A percentile compares a stretch with the other conserved stretches of the same genome.
phyloP scores from a whole-genome alignment of 2,113 vertebrate genomes.

The Rhea americana region DNA sequence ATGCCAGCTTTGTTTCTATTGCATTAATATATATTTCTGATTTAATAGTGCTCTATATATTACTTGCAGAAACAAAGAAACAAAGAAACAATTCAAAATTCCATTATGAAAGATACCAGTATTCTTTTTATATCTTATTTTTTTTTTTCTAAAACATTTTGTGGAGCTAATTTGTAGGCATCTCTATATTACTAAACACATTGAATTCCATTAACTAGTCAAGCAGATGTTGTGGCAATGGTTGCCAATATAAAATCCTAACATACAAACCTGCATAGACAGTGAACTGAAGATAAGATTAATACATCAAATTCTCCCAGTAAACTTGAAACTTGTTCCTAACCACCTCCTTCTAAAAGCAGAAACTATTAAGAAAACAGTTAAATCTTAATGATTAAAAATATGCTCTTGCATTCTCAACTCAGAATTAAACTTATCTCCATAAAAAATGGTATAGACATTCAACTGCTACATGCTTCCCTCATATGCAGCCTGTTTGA shows the following conservation, averaged over 20 bases:
- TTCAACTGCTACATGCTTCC: background rate
- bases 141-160: background rate
- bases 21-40: background rate
- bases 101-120: background rate
- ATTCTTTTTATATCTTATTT: background rate
- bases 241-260: background rate
- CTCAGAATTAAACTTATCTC: background rate
- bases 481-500: background rate
- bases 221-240: background rate
- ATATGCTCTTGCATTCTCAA: background rate
- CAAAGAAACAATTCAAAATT: background rate
- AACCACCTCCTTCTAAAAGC: background rate
- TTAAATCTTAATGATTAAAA: background rate
- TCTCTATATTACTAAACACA: background rate
- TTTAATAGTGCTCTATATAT: background rate
- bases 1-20: background rate
- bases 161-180: background rate
- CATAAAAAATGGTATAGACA: background rate
- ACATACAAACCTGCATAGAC: background rate
- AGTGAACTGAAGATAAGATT: background rate
- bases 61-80: background rate
- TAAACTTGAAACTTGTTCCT: background rate
- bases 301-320: background rate
- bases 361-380: background rate
- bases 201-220: background rate